These are phyloP conservation scores for Taurulus bubalis DNA, from an alignment of 2,113 vertebrate species.

Conservation along the genomic window DNA sequence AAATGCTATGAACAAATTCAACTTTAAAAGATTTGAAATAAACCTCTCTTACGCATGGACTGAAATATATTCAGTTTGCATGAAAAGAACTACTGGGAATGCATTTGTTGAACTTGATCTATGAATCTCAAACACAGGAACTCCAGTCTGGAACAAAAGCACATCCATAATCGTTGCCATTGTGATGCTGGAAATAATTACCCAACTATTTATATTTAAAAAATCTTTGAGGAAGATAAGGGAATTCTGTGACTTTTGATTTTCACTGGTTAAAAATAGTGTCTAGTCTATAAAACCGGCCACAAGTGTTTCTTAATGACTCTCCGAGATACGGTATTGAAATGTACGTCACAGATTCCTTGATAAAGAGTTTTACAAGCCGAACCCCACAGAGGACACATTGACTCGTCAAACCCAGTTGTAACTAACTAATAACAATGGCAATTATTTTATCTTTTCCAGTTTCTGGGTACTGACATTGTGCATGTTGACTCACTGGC, in stretches of 20 bases:
- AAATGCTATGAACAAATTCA: too few species aligned
- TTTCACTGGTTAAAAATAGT: conserved; percentile 19
- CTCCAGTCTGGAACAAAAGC: neutral
- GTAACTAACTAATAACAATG: conserved; percentile 1
- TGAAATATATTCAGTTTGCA: neutral
- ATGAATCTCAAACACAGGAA: conserved; percentile 3
- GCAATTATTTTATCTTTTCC: conserved; percentile 8
- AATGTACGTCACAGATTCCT: conserved; percentile 7
- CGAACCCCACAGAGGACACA: neutral
- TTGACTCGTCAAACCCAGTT: neutral
- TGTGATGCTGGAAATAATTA: conserved; percentile 5
- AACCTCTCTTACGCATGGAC: too few species aligned
- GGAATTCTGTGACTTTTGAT: conserved; percentile 39
- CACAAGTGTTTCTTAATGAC: conserved; percentile 13
- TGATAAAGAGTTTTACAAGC: neutral
- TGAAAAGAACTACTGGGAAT: neutral
- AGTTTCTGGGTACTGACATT: conserved; percentile 5
- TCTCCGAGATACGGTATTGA: neutral
- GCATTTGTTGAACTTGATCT: neutral
- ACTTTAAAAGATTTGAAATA: too few species aligned
- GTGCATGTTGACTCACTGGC: conserved; percentile 13
- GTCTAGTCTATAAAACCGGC: neutral
- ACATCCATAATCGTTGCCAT: neutral
- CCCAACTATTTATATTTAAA: neutral
- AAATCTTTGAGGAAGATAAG: conserved; percentile 2